Base-by-base conservation (phyloP, 2,113 vertebrate genomes). In the Tachycineta bicolor region DNA sequence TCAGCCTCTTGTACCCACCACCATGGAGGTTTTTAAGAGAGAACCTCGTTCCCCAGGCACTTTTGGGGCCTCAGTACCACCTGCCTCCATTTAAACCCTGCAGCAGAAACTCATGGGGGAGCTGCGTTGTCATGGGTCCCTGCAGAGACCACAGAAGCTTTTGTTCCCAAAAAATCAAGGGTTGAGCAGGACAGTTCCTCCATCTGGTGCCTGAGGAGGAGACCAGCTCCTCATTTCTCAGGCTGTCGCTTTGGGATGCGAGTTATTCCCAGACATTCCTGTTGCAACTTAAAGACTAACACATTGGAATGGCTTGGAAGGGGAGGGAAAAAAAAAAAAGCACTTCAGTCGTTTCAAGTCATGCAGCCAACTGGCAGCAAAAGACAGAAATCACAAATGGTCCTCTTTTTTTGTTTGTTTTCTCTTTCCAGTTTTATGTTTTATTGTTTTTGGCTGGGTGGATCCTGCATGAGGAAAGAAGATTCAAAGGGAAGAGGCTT, bases 361-460 rank as follows among this genome's bases (percentile, higher is more conserved):
- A 1, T 80, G 85, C 65, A 70, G 87, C 83, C 91, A 91, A 69
- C 80, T 77, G 80, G 87, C 81, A 91, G 65, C 79, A 60, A 87
- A 83, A 92, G 58, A 64, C 83, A 78, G 73, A 89, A 87, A 71
- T 69, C 65, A 87, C 56, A 87, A 52, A 86, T 8, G 16, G 26
- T 67, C 52, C 23, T 34, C 17, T 3, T 25, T 71, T 58, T 93
- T 71, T 85, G 79, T 82, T 71, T 91, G 76, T 83, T 83, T 87
- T 59, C 62, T 85, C 70, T 69, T 90, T 50, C 73, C 62, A 88
- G 64, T 70, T 90, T 77, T 75, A 49, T 93, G 73, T 59, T 87
- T 85, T 73, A 90, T 88, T 91, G 90, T 0, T 90, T 91, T 92
- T 90, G 87, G 76, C 64, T 95, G 94, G 62, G 68, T 62, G 80